Conservation (phyloP, 2,113 vertebrate species). For the Notothenia coriiceps region DNA sequence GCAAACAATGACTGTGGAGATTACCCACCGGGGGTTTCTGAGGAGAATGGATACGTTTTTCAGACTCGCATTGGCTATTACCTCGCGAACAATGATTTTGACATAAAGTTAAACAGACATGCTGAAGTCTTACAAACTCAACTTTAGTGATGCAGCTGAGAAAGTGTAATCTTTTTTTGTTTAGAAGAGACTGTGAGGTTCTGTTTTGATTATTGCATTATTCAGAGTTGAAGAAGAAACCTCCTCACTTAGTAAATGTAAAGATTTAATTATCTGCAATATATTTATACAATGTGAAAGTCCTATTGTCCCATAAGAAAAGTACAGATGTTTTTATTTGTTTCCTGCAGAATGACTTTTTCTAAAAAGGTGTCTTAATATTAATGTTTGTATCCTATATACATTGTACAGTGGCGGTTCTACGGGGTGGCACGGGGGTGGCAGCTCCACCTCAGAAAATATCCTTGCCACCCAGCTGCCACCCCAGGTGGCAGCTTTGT, state of each 20-base stretch:
- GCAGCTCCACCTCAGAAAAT: too few relatives aligned
- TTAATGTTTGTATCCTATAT: background rate
- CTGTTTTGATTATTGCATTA: background rate
- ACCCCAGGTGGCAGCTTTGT: too few relatives aligned
- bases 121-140: slow-evolving; percentile 32
- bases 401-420: background rate
- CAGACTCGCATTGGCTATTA: slow-evolving; percentile 6
- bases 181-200: background rate
- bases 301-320: background rate
- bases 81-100: slow-evolving; percentile 17
- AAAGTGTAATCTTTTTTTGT: background rate
- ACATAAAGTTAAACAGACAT: slow-evolving; percentile 48
- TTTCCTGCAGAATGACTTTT: too few relatives aligned
- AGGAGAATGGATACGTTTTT: slow-evolving; percentile 38
- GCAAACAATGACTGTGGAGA: slow-evolving; percentile 55
- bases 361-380: too few relatives aligned
- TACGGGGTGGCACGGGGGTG: too few relatives aligned
- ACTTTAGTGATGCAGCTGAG: background rate
- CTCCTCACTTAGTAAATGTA: background rate
- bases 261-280: background rate
- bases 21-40: slow-evolving; percentile 44
- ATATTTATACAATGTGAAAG: background rate
- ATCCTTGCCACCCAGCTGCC: too few relatives aligned
- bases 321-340: background rate
- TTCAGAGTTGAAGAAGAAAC: background rate